These are phyloP conservation scores for Enteromius fasciolatus DNA, from an alignment of 2,797 vertebrate species.

Conservation along the genomic window DNA sequence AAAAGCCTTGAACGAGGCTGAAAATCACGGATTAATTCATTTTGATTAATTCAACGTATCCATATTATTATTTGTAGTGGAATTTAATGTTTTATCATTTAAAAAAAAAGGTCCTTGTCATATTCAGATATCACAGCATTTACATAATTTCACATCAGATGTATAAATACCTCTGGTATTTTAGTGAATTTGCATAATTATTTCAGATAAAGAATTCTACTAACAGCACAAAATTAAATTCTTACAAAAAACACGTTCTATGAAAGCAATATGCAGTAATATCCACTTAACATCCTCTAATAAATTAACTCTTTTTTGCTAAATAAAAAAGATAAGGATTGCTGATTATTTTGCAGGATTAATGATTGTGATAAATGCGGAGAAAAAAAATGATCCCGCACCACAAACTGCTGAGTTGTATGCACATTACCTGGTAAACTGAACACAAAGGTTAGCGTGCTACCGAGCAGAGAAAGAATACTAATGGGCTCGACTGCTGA, in stretches of 20 bases:
- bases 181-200: too few relatives aligned
- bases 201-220: not conserved
- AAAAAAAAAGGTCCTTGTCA: not conserved
- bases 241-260: not conserved
- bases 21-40: too few relatives aligned
- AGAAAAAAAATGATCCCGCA: not conserved
- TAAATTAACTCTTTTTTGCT: not conserved
- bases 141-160: not conserved
- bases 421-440: slow-evolving; percentile 2
- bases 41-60: not conserved
- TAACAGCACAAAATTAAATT: not conserved
- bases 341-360: slow-evolving; percentile 11
- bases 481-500: slow-evolving; percentile 23
- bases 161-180: not conserved
- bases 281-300: not conserved
- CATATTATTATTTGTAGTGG: not conserved
- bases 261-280: not conserved
- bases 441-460: slow-evolving; percentile 28
- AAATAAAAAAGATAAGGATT: not conserved
- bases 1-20: not conserved
- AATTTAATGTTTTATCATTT: not conserved
- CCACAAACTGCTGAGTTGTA: slow-evolving; percentile 23
- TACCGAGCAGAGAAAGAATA: not conserved
- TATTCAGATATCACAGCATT: not conserved
- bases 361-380: slow-evolving; percentile 6